These are phyloP conservation scores for Pluvianellus socialis DNA, from an alignment of 2,113 vertebrate species.

Conservation along the genomic window DNA sequence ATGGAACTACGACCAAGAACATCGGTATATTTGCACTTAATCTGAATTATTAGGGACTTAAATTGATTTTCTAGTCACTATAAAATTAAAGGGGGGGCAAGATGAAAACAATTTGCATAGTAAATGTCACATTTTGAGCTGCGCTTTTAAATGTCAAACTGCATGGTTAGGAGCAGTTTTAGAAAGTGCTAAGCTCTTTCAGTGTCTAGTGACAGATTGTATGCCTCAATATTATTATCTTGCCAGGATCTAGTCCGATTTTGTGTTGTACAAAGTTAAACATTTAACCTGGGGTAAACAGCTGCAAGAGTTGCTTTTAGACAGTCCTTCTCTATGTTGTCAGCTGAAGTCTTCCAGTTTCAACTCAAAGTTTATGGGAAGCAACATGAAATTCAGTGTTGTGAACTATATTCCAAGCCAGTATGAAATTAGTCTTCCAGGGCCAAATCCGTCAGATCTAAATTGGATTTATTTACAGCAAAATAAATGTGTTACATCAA, in stretches of 20 bases:
- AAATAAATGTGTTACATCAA: not conserved
- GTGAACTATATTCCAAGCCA: not conserved
- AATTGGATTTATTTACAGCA: not conserved
- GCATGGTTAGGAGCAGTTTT: not conserved
- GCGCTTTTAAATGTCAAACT: constrained; percentile 24
- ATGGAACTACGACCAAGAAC: not conserved
- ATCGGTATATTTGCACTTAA: not conserved
- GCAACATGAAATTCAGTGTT: not conserved
- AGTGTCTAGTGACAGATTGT: not conserved
- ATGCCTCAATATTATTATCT: not conserved
- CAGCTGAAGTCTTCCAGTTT: not conserved
- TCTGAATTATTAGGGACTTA: not conserved
- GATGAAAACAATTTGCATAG: not conserved
- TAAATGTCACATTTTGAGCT: constrained; percentile 2
- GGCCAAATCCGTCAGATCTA: not conserved
- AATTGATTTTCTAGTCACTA: not conserved
- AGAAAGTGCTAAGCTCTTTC: not conserved
- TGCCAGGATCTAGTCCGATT: not conserved
- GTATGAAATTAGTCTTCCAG: not conserved
- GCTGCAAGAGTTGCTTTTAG: not conserved
- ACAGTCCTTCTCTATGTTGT: not conserved
- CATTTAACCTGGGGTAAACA: not conserved
- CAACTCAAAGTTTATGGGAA: not conserved
- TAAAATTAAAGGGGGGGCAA: not conserved
- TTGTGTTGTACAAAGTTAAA: not conserved